Percentiles rank a stretch among this genome's conserved stretches.
These are phyloP conservation scores for Ginglymostoma cirratum DNA, from an alignment of 2,113 vertebrate species.

Conservation along the genomic window DNA sequence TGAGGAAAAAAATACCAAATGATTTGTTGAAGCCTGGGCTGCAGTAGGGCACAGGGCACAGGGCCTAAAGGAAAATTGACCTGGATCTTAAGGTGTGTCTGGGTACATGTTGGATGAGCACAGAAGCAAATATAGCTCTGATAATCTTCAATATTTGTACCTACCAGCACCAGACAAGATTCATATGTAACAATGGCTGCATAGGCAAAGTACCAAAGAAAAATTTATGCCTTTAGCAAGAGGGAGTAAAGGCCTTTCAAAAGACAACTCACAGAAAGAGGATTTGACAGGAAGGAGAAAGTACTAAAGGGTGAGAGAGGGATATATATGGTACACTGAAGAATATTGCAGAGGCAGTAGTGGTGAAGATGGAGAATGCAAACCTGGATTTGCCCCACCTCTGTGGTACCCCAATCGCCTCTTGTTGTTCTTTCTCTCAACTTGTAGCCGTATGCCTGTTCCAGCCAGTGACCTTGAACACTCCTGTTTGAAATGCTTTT, in stretches of 20 bases:
- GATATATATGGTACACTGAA: background rate
- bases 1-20: too few relatives aligned
- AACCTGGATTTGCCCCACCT: background rate
- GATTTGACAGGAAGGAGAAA: background rate
- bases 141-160: background rate
- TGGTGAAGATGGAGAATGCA: background rate
- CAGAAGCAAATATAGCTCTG: background rate
- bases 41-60: background rate
- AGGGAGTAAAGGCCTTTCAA: background rate
- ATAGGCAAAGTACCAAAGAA: background rate
- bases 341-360: background rate
- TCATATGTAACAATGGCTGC: background rate
- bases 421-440: background rate
- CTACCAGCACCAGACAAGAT: background rate
- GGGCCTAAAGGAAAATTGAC: background rate
- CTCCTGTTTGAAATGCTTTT: conserved; percentile 2
- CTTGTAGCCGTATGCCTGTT: background rate
- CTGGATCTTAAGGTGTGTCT: background rate
- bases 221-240: background rate
- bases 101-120: background rate
- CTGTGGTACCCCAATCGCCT: background rate
- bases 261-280: background rate
- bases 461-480: background rate
- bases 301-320: background rate
- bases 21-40: background rate